These are phyloP conservation scores for Sisyra terminalis DNA, from an alignment of 2,888 invertebrate species.

Conservation along the genomic window DNA sequence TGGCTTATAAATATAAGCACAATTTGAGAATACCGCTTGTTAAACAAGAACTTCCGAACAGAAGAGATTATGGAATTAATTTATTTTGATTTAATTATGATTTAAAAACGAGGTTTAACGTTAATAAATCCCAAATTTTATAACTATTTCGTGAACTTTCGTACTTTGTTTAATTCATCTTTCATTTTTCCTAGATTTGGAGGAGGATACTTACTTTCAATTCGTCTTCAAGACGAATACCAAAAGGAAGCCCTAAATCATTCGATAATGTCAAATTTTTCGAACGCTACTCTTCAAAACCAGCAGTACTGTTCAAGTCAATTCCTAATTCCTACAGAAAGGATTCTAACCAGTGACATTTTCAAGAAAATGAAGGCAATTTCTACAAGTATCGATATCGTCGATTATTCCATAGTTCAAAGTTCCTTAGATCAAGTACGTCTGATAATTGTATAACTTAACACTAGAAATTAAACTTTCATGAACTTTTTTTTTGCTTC, in stretches of 20 bases:
- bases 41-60: too few relatives aligned
- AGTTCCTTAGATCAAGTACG: slow-evolving; percentile 40
- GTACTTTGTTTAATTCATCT: too few relatives aligned
- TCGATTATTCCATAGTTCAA: slow-evolving; percentile 39
- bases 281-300: slow-evolving; percentile 9
- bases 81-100: too few relatives aligned
- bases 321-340: slow-evolving; percentile 16
- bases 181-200: too few relatives aligned
- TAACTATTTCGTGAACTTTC: too few relatives aligned
- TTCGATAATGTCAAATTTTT: slow-evolving; percentile 9
- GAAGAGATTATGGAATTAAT: too few relatives aligned
- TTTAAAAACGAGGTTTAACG: too few relatives aligned
- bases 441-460: not conserved
- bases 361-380: slow-evolving; percentile 32
- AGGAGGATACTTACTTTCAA: slow-evolving; percentile 34
- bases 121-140: too few relatives aligned
- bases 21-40: too few relatives aligned
- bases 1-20: too few relatives aligned
- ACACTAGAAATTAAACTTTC: too few relatives aligned
- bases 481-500: too few relatives aligned
- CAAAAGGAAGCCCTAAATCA: slow-evolving; percentile 9
- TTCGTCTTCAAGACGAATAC: slow-evolving; percentile 20
- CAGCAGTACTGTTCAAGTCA: slow-evolving; percentile 11
- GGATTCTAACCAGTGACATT: slow-evolving; percentile 29
- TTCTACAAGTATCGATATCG: slow-evolving; percentile 30